phyloP scores from a whole-genome alignment of 2,888 invertebrate genomes.

The Athalia rosae region DNA sequence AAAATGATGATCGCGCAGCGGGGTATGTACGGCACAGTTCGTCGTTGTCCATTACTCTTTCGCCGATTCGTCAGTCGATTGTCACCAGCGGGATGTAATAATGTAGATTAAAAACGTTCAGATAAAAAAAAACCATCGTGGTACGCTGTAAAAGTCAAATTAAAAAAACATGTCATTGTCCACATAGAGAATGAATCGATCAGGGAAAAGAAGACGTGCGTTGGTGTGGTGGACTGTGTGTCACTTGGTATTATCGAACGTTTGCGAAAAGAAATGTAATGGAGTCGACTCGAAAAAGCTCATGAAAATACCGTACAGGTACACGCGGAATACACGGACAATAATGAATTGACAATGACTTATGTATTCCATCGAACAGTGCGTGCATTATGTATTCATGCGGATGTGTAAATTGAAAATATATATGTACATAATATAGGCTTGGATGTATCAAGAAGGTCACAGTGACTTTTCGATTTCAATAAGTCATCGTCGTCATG shows the following conservation, averaged over 20 bases:
- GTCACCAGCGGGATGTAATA: neutral
- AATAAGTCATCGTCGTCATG: neutral
- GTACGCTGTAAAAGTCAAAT: constrained; percentile 9
- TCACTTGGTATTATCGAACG: too few relatives aligned
- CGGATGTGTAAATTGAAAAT: constrained; percentile 25
- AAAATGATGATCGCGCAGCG: too few relatives aligned
- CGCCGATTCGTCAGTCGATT: neutral
- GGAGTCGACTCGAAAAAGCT: too few relatives aligned
- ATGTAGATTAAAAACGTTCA: neutral
- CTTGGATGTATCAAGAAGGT: constrained; percentile 9
- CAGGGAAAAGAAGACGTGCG: too few relatives aligned
- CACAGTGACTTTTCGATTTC: constrained; percentile 17
- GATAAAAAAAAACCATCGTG: neutral
- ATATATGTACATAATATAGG: neutral
- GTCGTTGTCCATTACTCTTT: neutral
- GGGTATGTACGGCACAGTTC: too few relatives aligned
- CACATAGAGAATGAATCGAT: too few relatives aligned
- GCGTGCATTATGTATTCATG: constrained; percentile 11
- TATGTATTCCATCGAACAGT: neutral
- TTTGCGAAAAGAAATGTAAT: too few relatives aligned
- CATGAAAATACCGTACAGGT: neutral
- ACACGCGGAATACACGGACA: neutral
- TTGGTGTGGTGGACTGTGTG: too few relatives aligned
- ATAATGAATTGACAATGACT: constrained; percentile 4
- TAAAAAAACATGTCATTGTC: too few relatives aligned